phyloP scores from a whole-genome alignment of 2,888 invertebrate species.

The Pomacea canaliculata region DNA sequence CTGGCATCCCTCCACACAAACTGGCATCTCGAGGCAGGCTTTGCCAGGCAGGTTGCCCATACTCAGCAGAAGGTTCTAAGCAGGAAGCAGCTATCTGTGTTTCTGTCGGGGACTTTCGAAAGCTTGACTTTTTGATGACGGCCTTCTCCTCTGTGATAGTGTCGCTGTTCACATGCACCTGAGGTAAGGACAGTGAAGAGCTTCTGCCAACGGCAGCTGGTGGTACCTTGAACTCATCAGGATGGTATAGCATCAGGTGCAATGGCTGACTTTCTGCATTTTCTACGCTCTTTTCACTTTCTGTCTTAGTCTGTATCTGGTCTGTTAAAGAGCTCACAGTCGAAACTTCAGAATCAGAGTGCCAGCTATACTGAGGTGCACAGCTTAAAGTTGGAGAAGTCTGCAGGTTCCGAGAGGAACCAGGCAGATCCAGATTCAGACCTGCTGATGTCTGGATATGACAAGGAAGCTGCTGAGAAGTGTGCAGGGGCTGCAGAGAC shows the following conservation, averaged over 20 bases:
- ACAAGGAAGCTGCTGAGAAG: not conserved
- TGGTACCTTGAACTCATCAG: constrained; percentile 37
- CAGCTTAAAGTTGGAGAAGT: not conserved
- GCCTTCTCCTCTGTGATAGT: constrained; percentile 36
- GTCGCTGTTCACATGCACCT: constrained; percentile 34
- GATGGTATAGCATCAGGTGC: constrained; percentile 34
- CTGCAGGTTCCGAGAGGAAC: not conserved
- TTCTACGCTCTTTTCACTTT: not conserved
- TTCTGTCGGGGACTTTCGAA: constrained; percentile 15
- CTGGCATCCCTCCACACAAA: not conserved
- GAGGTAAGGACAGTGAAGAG: constrained; percentile 33
- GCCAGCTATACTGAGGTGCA: not conserved
- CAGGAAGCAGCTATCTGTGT: constrained; percentile 16
- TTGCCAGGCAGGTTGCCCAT: not conserved
- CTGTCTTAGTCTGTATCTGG: not conserved
- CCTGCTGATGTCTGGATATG: not conserved
- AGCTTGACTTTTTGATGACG: constrained; percentile 22
- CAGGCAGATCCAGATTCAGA: not conserved
- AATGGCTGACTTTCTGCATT: constrained; percentile 13
- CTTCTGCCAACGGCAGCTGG: constrained; percentile 28
- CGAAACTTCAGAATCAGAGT: not conserved
- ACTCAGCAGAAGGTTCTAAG: constrained; percentile 9
- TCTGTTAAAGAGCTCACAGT: not conserved
- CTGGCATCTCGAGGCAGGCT: constrained; percentile 3
- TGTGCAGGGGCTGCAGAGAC: not conserved